Base-by-base conservation (phyloP, 1,140 invertebrate genomes). In the Penaeus japonicus region DNA sequence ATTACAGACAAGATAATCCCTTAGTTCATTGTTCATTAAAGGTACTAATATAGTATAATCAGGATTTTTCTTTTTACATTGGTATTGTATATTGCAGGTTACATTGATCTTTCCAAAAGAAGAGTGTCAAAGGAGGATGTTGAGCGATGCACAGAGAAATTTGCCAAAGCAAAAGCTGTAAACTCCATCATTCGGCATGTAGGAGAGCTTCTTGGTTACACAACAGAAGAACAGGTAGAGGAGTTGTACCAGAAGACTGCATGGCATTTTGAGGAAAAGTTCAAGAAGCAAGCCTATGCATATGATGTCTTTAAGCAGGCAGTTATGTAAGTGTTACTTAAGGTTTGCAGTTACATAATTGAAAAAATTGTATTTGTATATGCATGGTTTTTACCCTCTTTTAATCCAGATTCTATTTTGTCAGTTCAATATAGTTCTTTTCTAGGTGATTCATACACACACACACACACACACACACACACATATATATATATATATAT, bases 261-360 rank as follows among this genome's bases (percentile, higher is more conserved):
- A 1, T 99, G 99, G 99, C 94, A 96, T 92, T 99, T 99, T 94
- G 99, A 99, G 93, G 96, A 97, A 91, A 99, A 99, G 93, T 97
- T 97, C 92, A 99, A 98, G 92, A 99, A 98, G 92, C 97, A 98
- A 92, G 96, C 96, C 30, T 97, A 97, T 59, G 97, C 98, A 75
- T 99, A 99, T 93, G 99, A 99, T 93, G 97, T 97, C 90, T 99
- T 99, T 92, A 99, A 99, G 93, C 97, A 99, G 93, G 97, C 98
- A 91, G 98, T 99, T 79, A 94, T 96, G 98, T 99, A 94, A 95
- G 96, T 93, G 53, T 32, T 79, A 54, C 57, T 57, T 12, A 22
- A 39, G 15, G 30, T 30, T 59, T 30, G n/a, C 32, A 30, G 15
- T 12, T 35, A 24, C n/a, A 35, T 57, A n/a, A 39, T 62, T n/a